phyloP scores from a whole-genome alignment of 2,888 invertebrate genomes.

The Halictus ligatus region DNA sequence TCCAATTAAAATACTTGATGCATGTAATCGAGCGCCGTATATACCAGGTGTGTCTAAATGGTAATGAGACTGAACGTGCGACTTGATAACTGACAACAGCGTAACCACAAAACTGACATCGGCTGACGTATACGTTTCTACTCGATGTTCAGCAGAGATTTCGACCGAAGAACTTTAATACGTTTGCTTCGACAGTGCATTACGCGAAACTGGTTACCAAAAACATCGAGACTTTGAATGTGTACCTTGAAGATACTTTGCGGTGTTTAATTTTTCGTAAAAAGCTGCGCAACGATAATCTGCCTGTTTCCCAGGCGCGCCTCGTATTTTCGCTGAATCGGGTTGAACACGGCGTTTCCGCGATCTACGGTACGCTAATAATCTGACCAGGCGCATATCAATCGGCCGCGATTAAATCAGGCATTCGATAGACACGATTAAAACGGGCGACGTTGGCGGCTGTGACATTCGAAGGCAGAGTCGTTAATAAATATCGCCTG shows the following conservation, averaged over 20 bases:
- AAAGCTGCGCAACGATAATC: background rate
- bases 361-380: background rate
- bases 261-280: background rate
- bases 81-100: background rate
- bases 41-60: constrained; percentile 75
- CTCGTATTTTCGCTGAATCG: background rate
- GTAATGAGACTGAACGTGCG: background rate
- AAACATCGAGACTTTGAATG: too few species aligned
- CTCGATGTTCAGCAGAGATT: background rate
- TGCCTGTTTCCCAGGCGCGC: background rate
- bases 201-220: background rate
- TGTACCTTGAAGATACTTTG: too few species aligned
- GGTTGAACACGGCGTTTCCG: background rate
- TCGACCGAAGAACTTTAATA: background rate
- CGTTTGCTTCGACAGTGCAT: background rate
- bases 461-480: constrained; percentile 10
- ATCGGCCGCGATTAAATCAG: background rate
- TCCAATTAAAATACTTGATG: constrained; percentile 5
- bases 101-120: constrained; percentile 2
- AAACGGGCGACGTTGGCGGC: background rate
- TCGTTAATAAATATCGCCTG: constrained; percentile 42
- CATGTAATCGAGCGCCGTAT: background rate
- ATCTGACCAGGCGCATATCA: background rate
- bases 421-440: constrained; percentile 16
- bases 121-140: background rate